Evolutionary conservation across 1,140 invertebrate species (phyloP).

Genomic region (Probaryconus sp.): DNA sequence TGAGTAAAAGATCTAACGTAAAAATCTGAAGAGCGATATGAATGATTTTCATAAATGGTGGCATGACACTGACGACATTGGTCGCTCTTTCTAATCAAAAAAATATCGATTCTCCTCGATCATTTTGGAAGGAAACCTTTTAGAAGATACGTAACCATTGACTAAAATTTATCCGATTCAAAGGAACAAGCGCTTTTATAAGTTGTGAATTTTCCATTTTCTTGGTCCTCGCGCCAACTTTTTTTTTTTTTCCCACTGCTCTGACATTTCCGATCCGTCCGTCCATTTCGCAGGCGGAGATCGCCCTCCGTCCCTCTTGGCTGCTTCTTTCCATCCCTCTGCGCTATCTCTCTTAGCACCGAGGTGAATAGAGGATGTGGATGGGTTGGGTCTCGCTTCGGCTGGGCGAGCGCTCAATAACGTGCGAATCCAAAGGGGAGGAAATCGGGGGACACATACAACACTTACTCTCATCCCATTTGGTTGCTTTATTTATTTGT

Average conservation of each 20-base stretch:
- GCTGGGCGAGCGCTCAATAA: slow-evolving; percentile 79
- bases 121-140: too few species aligned
- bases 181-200: too few species aligned
- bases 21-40: too few species aligned
- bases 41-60: too few species aligned
- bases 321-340: slow-evolving; percentile 31
- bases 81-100: too few species aligned
- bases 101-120: too few species aligned
- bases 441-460: slow-evolving; percentile 66
- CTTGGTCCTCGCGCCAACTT: slow-evolving; percentile 59
- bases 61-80: too few species aligned
- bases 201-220: slow-evolving; percentile 76
- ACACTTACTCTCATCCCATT: slow-evolving; percentile 46
- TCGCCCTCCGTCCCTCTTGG: slow-evolving; percentile 20
- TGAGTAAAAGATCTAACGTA: too few species aligned
- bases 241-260: slow-evolving; percentile 21
- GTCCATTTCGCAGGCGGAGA: slow-evolving; percentile 41
- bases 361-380: slow-evolving; percentile 73
- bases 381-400: slow-evolving; percentile 77
- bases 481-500: slow-evolving; percentile 57
- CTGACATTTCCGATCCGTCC: slow-evolving; percentile 23
- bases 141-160: too few species aligned
- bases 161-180: too few species aligned
- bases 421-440: slow-evolving; percentile 78
- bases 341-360: slow-evolving; percentile 60